phyloP scores from a whole-genome alignment of 1,140 invertebrate genomes.

The Procambarus virginalis region DNA sequence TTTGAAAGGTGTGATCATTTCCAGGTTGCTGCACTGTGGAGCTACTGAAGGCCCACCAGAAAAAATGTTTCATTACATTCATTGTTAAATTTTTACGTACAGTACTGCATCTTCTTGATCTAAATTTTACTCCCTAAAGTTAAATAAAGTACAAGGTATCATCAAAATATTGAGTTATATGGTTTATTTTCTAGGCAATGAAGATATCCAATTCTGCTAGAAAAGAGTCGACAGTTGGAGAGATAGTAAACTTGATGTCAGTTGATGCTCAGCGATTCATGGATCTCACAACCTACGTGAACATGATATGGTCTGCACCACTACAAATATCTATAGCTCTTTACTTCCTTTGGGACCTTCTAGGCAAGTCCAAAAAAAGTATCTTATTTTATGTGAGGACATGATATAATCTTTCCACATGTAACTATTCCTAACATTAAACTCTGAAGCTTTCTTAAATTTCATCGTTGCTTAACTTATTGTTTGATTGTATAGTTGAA shows the following conservation, averaged over 20 bases:
- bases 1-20: too few relatives aligned
- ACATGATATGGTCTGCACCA: conserved; percentile 97
- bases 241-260: conserved; percentile 95
- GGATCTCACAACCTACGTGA: conserved; percentile 91
- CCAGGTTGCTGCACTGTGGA: too few relatives aligned
- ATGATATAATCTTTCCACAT: not conserved
- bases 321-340: conserved; percentile 90
- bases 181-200: conserved; percentile 71
- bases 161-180: not conserved
- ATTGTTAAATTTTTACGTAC: too few relatives aligned
- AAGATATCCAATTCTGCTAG: conserved; percentile 72
- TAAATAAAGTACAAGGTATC: too few relatives aligned
- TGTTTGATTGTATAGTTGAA: too few relatives aligned
- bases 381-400: not conserved
- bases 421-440: not conserved
- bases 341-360: conserved; percentile 90
- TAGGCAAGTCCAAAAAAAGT: conserved; percentile 72
- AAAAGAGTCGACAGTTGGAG: conserved; percentile 86
- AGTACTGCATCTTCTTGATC: too few relatives aligned
- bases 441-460: too few relatives aligned
- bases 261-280: conserved; percentile 89
- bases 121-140: too few relatives aligned
- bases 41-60: too few relatives aligned
- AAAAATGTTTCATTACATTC: too few relatives aligned
- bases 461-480: too few relatives aligned